Evolutionary conservation across 2,888 invertebrate species (phyloP), one percentile per base, ranked within the genome.

Genomic region (Merodon equestris): DNA sequence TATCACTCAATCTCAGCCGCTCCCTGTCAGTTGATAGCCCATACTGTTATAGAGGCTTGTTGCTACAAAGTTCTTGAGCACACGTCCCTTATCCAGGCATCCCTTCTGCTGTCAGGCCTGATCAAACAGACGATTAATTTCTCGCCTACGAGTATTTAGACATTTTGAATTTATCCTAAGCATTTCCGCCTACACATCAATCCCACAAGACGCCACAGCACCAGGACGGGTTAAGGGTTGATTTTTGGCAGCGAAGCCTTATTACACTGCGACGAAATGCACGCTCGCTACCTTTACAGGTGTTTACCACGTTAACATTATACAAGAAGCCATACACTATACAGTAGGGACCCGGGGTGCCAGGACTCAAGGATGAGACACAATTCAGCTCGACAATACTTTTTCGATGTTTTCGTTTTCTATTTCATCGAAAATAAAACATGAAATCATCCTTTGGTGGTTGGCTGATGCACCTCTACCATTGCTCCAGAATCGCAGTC

Each of bases 191-290:
- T 4, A 2, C 27, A 27, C 27, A 27, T n/a, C n/a, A n/a, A n/a
- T n/a, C n/a, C n/a, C n/a, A 27, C 27, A 27, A 27, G 27, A 27
- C 27, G 27, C 2, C 27, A 7, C 7, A 4, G 7, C 7, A 7
- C 2, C 7, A 7, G 27, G 27, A 27, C 7, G 27, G 7, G 27
- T 27, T 4, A 27, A 3, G 14, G 1, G 34, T 53, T n/a, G 14
- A 34, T 51, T 54, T 70, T 72, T 76, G 72, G 66, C 72, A 72
- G 48, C 56, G 45, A 54, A 63, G 63, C 44, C 67, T 67, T 67
- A 77, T 67, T 61, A 68, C 67, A 77, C 58, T 77, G 77, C 77
- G 57, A 73, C 73, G 66, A 73, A 72, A 73, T 73, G 77, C 27
- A 27, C 27, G 7, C 7, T 27, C 7, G 27, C 27, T 58, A 53